Percentiles rank a stretch among this genome's conserved stretches.
These are phyloP conservation scores for Lophotis ruficrista DNA, from an alignment of 2,113 vertebrate genomes.

Conservation along the genomic window DNA sequence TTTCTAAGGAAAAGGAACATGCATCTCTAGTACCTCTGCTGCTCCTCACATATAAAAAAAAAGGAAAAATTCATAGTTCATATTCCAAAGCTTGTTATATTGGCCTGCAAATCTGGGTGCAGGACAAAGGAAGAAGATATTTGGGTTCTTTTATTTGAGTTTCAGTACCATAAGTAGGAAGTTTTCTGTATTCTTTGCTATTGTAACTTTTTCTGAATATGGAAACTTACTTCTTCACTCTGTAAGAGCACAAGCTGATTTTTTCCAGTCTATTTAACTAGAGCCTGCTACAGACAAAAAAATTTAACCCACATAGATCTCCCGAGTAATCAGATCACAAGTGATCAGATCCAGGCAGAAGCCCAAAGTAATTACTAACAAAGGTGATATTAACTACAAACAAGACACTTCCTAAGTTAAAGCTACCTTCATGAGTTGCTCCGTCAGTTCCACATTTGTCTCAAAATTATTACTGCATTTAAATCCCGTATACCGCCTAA, in stretches of 20 bases:
- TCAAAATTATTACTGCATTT: neutral
- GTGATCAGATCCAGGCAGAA: neutral
- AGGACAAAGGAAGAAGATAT: neutral
- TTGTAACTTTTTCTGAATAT: neutral
- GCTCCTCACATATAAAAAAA: neutral
- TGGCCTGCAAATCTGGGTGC: neutral
- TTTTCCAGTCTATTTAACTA: neutral
- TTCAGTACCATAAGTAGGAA: neutral
- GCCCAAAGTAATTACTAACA: neutral
- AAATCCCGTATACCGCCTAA: neutral
- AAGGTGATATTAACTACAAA: neutral
- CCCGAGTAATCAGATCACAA: neutral
- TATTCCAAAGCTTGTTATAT: neutral
- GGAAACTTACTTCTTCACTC: neutral
- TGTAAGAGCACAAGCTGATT: neutral
- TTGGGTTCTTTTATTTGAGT: neutral
- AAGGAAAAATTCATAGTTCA: neutral
- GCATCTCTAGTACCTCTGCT: neutral
- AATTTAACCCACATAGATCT: neutral
- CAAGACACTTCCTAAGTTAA: neutral
- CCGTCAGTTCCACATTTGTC: accelerated
- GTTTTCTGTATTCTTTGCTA: neutral
- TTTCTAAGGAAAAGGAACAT: neutral
- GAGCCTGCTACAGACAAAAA: neutral
- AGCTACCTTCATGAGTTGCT: neutral